Base-by-base conservation (phyloP, 2,113 vertebrate genomes). In the Microcebus griseorufus region DNA sequence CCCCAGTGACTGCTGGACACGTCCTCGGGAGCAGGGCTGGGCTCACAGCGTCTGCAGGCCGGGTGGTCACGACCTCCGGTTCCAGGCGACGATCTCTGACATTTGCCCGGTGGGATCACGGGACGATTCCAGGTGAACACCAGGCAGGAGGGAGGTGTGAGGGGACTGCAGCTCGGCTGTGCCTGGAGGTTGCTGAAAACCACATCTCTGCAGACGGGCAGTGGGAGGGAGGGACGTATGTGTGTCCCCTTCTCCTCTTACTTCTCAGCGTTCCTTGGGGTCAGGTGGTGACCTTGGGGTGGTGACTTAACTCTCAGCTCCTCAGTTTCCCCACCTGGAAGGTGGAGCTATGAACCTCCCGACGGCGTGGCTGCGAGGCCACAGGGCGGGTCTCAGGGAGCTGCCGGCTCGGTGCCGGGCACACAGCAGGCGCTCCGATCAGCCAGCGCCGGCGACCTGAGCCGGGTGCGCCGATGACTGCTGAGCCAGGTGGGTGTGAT, bases 51-150 rank as follows among this genome's bases (percentile, higher is more conserved):
- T 16, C 22, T 72, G 14, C 7, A 0, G 6, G 55, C 27, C 39
- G 80, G 27, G 0, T 0, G 34, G 53, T 29, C 53, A 45, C 1
- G 53, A 65, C 51, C 85, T 51, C 62, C 0, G 2, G 20, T 27
- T 73, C 58, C 53, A 58, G 34, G 42, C 65, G 14, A 65, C 8
- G 29, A 37, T 13, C 42, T 73, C 42, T n/a, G 39, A 88, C 65
- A 48, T 70, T 88, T 51, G 37, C 18, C 80, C 0, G 3, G 81
- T 1, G 3, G 76, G 75, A 87, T 48, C 3, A 34, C 11, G 7
- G 29, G 29, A 45, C 13, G 29, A 48, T 84, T 84, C 29, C 29
- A 48, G 42, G 62, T 34, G 45, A 89, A 89, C 42, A 51, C 9
- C 0, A 18, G 5, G 32, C 32, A 29, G 72, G 72, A 20, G 64